Base-by-base conservation (phyloP, 1,140 invertebrate species). In the Ostrea denselamellosa region DNA sequence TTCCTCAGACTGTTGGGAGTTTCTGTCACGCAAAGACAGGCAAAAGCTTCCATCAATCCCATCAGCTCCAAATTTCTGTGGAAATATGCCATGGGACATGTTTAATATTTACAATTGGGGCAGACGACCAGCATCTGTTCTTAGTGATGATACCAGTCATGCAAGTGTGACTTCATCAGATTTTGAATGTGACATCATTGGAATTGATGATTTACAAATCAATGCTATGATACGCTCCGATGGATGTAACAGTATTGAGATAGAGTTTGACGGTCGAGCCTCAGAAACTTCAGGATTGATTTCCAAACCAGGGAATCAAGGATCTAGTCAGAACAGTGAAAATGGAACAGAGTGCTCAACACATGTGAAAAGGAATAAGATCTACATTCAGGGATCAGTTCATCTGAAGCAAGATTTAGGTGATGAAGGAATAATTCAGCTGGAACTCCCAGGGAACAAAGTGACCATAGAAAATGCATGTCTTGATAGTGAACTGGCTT, bases 171-270 rank as follows among this genome's bases (percentile, higher is more conserved):
- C 85, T 52, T 91, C 90, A 56, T 91, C 91, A 52, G 90, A 90
- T 85, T 91, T 90, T 89, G 90, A 92, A 85, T 91, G 92, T 90
- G 91, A 93, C 85, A 90, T 93, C 51, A 93, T 93, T 54, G 90
- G 90, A 71, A 93, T 93, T 85, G 93, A 93, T 86, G 92, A 93
- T 89, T 90, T 91, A 51, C 91, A 92, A 85, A 90, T 93, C 89
- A 92, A 92, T 90, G 92, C 92, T 34, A 90, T 91, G 28, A 93
- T 93, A 68, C 81, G 93, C 83, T 92, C 92, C 4, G 92, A 92
- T 88, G 93, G 92, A 34, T 90, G 90, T 85, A 93, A 93, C 86
- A 92, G 91, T 58, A 90, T 93, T 44, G 92, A 93, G 68, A 93
- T 93, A 71, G 93, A 93, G 87, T 90, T 92, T 83, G 91, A 92